Base-by-base conservation (phyloP, 1,140 invertebrate species). In the Drosophila pallidifrons region DNA sequence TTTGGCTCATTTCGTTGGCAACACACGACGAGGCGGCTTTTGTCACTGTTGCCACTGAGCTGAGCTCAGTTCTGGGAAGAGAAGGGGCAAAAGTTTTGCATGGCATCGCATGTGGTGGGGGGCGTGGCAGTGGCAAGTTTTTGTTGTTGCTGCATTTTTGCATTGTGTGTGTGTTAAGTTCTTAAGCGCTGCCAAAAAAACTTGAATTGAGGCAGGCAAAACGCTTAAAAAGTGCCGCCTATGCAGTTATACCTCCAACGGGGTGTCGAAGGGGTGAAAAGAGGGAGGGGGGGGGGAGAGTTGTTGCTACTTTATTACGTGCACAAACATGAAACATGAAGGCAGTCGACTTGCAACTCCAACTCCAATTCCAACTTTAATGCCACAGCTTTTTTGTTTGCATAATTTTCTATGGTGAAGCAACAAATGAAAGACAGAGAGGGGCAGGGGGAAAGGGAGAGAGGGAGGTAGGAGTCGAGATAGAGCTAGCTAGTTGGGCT, bases 1-100 rank as follows among this genome's bases (percentile, higher is more conserved):
- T 88, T 88, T 88, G 83, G 85, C 83, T 88, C 85, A 88, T 88
- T 88, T 88, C 81, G 66, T 16, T 81, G 82, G 82, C 83, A 63
- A 82, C 76, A 77, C 68, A 83, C 73, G 65, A 82, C 47, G 82
- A 63, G 80, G 76, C 80, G 73, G 82, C 83, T 87, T 82, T 86
- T 68, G 79, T 82, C 82, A 87, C 41, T 43, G 11, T 38, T 38
- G 35, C 10, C 35, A 38, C 35, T 38, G 6, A 7, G 35, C 35
- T 38, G 35, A 7, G 35, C 41, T 38, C 35, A 10, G 35, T 8
- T 8, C 7, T 20, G 20, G 20, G 20, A 2, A 7, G 8, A 11
- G 46, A 6, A 10, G 4, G 2, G 25, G 55, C 70, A 54, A 61
- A 82, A 83, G 75, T 45, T 82, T 82, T 77, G 76, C 63, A 63